phyloP scores from a whole-genome alignment of 2,888 invertebrate species.

The Athalia cordata region DNA sequence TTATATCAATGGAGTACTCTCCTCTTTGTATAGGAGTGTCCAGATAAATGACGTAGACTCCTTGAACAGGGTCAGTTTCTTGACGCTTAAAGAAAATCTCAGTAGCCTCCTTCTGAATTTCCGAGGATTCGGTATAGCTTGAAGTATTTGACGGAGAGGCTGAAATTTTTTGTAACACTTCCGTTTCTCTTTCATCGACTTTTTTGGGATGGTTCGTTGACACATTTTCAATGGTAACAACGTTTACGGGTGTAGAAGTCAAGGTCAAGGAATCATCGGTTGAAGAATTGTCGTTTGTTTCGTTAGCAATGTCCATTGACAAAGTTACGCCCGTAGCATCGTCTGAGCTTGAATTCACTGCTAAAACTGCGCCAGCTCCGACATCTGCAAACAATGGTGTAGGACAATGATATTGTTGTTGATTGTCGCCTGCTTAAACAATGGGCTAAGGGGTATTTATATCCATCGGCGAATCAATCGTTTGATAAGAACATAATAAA shows the following conservation, averaged over 20 bases:
- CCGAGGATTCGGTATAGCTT: background rate
- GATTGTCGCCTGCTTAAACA: too few relatives aligned
- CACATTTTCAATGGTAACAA: background rate
- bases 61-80: constrained; percentile 57
- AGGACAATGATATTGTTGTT: background rate
- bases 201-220: background rate
- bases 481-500: too few relatives aligned
- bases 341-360: background rate
- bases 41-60: constrained; percentile 58
- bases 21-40: constrained; percentile 54
- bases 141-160: background rate
- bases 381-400: background rate
- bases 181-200: background rate
- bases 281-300: background rate
- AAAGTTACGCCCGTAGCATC: background rate
- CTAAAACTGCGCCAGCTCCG: background rate
- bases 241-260: background rate
- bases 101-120: constrained; percentile 12
- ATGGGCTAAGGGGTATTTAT: too few relatives aligned
- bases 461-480: too few relatives aligned
- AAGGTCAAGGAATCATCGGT: background rate
- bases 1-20: constrained; percentile 61
- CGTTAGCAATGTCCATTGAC: background rate
- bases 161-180: constrained; percentile 17
- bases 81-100: constrained; percentile 57